These are phyloP conservation scores for Lindbergichthys nudifrons DNA, from an alignment of 2,797 vertebrate genomes.

Conservation along the genomic window DNA sequence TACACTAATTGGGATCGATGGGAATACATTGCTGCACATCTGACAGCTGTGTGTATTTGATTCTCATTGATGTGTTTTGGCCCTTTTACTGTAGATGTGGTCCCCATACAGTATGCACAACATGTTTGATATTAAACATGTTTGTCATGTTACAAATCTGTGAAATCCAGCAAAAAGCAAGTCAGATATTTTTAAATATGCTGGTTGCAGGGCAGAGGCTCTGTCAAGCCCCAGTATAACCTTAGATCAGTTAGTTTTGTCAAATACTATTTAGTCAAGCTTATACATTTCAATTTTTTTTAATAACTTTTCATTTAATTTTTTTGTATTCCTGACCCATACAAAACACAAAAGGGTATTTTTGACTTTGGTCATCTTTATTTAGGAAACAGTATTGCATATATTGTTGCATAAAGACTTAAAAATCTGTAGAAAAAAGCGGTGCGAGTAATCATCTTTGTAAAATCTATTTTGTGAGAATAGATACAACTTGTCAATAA, in stretches of 20 bases:
- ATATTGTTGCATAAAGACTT: not conserved
- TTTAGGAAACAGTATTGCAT: not conserved
- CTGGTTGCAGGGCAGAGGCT: not conserved
- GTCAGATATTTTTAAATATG: not conserved
- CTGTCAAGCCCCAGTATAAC: not conserved
- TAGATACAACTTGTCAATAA: not conserved
- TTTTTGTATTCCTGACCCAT: too few relatives aligned
- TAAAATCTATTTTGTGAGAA: not conserved
- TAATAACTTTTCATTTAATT: not conserved
- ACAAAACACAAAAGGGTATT: not conserved
- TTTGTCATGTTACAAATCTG: not conserved
- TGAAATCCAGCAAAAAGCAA: not conserved
- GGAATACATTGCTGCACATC: slow-evolving; percentile 24
- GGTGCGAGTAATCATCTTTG: not conserved
- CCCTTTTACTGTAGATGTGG: not conserved
- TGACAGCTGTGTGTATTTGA: slow-evolving; percentile 36
- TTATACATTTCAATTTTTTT: not conserved
- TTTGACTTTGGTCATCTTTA: slow-evolving; percentile 9
- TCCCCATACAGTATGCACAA: not conserved
- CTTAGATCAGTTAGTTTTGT: not conserved
- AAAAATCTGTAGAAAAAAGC: not conserved
- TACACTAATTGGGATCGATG: slow-evolving; percentile 35
- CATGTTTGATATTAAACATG: not conserved
- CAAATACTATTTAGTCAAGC: not conserved
- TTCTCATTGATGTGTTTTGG: slow-evolving; percentile 6